Conservation (phyloP, 2,888 invertebrate genomes). For the Parapristionchus giblindavisi region DNA sequence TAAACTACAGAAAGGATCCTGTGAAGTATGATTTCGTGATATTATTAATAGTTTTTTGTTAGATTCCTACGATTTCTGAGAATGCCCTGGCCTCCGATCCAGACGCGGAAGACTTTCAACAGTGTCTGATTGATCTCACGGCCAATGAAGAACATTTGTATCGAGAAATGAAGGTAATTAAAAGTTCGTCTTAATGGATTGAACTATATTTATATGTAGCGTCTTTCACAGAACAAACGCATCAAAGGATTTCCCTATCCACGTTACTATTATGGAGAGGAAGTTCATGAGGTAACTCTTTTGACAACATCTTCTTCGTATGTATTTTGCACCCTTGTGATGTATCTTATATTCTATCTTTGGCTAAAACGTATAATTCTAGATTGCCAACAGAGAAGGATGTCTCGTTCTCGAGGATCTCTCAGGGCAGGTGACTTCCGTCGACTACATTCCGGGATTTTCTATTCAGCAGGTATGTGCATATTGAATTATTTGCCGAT, state of each 20-base stretch:
- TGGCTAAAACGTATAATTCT: neutral
- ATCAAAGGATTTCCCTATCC: slow-evolving; percentile 28
- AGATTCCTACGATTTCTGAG: slow-evolving; percentile 20
- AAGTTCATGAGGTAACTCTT: neutral
- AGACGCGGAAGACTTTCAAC: slow-evolving; percentile 5
- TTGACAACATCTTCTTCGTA: neutral
- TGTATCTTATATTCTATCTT: neutral
- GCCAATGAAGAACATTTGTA: slow-evolving; percentile 31
- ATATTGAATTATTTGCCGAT: no score
- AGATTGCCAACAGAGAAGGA: neutral
- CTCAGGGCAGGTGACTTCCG: slow-evolving; percentile 10
- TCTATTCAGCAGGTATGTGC: slow-evolving; percentile 17
- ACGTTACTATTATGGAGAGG: slow-evolving; percentile 30
- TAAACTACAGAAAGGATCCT: neutral
- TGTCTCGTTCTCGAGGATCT: slow-evolving; percentile 34
- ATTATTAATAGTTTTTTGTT: neutral
- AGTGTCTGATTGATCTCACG: slow-evolving; percentile 24
- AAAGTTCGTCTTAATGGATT: neutral
- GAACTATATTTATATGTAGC: no score
- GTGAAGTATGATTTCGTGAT: neutral
- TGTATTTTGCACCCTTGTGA: neutral
- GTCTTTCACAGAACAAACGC: slow-evolving; percentile 7
- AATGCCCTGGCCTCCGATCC: neutral
- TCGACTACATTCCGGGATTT: slow-evolving; percentile 38
- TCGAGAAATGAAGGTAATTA: slow-evolving; percentile 8